Base-by-base conservation (phyloP, 2,113 vertebrate genomes). In the Bombycilla garrulus region DNA sequence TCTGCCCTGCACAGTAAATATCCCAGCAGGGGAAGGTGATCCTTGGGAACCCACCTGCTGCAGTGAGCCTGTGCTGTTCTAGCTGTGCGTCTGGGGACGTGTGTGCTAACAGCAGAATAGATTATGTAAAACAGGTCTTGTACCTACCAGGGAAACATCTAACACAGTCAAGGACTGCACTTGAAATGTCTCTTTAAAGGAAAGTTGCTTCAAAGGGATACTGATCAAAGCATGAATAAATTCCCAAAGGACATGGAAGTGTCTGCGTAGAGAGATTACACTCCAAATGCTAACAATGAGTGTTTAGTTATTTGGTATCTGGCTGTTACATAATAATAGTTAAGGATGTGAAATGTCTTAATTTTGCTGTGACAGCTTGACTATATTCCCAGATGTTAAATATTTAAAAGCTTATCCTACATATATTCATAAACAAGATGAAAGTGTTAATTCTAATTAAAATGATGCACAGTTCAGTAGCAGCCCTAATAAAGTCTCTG, bases 151-250 rank as follows among this genome's bases (percentile, higher is more conserved):
- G 86, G 67, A 98, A 98, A 96, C 97, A 98, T 98, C 98, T 96
- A 97, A 97, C 85, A 90, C 93, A 98, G 97, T 98, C 97, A 97
- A 97, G 65, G 95, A 96, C 96, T 98, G 97, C 97, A 96, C 98
- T 98, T 97, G 89, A 97, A 91, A 96, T 98, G 94, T 98, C 97
- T 97, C 93, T 97, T 98, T 98, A 98, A 98, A 98, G 97, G 95
- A 98, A 97, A 92, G 48, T 98, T 98, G 97, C 98, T 98, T 99
- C 98, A 99, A 99, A 99, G 98, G 93, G 78, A 76, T 97, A 88
- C 95, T 98, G 98, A 98, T 98, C 98, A 99, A 98, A 98, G 98
- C 97, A 91, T 98, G 98, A 98, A 96, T 96, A 97, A 97, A 98
- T 98, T 98, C 98, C 98, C 96, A 96, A 86, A 95, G 97, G 97